Evolutionary conservation across 2,797 vertebrate species (phyloP).

Genomic region (Vespertilio murinus): DNA sequence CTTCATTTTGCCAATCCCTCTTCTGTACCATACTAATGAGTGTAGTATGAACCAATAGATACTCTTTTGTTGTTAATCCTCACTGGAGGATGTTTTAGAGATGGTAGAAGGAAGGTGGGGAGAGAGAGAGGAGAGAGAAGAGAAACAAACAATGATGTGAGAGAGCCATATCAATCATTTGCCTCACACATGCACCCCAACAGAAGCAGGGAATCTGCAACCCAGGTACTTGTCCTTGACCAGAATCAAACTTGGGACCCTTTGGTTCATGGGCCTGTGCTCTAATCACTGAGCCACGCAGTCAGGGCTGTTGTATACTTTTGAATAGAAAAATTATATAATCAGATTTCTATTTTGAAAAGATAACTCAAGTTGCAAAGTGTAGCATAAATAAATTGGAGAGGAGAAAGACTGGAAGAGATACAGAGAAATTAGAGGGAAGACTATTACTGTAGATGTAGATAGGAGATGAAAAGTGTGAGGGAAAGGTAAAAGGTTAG

Average conservation of each 20-base stretch:
- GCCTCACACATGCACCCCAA: no score
- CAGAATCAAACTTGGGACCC: no score
- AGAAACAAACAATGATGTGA: no score
- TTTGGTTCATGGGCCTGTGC: no score
- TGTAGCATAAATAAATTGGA: neutral
- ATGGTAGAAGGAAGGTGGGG: no score
- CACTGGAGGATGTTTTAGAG: no score
- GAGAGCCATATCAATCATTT: no score
- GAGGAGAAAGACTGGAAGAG: neutral
- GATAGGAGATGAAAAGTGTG: neutral
- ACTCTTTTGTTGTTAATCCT: neutral
- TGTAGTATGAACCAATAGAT: slow-evolving; percentile 10
- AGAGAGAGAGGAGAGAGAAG: no score
- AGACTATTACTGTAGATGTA: neutral
- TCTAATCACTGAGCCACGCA: no score
- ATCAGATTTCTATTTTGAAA: slow-evolving; percentile 26
- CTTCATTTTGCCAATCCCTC: neutral
- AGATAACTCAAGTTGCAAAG: neutral
- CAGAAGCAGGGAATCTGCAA: no score
- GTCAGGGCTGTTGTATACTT: neutral
- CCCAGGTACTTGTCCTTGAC: no score
- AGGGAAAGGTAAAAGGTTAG: neutral
- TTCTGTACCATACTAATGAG: neutral
- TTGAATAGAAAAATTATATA: neutral
- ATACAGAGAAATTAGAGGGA: neutral